A percentile compares a stretch with the other conserved stretches of the same genome.
Evolutionary conservation across 2,888 invertebrate genomes (phyloP).

Genomic region (Dynastes grantii): DNA sequence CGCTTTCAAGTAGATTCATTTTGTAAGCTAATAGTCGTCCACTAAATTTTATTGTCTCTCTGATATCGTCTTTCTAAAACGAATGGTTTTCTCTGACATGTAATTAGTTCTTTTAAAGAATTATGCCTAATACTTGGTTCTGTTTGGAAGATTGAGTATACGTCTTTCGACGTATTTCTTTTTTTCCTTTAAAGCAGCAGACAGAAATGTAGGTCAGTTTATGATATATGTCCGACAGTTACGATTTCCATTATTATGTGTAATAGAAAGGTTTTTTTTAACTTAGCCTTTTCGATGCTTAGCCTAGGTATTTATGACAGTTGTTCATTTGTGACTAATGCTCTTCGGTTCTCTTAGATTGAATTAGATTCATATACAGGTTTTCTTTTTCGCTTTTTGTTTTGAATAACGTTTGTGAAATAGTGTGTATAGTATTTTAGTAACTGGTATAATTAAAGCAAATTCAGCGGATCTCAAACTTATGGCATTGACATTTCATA

Average conservation of each 20-base stretch:
- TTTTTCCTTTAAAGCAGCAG: conserved; percentile 8
- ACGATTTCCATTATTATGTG: conserved; percentile 30
- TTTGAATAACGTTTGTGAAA: not conserved
- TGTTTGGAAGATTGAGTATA: conserved; percentile 12
- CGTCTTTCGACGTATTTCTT: conserved; percentile 1
- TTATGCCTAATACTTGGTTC: conserved; percentile 4
- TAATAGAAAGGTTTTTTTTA: conserved; percentile 35
- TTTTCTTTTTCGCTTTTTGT: conserved; percentile 3
- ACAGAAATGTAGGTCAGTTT: conserved; percentile 34
- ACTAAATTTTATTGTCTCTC: conserved; percentile 29
- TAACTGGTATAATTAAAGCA: no score
- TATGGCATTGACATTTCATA: no score
- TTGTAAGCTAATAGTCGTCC: not conserved
- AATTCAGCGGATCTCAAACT: no score
- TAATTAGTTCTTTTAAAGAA: conserved; percentile 29
- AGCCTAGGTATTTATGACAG: conserved; percentile 22
- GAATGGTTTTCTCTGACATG: conserved; percentile 1
- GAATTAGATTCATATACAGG: not conserved
- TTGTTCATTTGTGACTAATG: conserved; percentile 30
- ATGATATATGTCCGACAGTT: conserved; percentile 37
- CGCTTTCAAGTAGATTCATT: not conserved
- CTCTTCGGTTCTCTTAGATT: not conserved
- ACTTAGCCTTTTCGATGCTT: not conserved
- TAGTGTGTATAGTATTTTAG: no score
- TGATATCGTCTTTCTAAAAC: not conserved